Base-by-base conservation (phyloP, 2,888 invertebrate genomes). In the Meganola albula region DNA sequence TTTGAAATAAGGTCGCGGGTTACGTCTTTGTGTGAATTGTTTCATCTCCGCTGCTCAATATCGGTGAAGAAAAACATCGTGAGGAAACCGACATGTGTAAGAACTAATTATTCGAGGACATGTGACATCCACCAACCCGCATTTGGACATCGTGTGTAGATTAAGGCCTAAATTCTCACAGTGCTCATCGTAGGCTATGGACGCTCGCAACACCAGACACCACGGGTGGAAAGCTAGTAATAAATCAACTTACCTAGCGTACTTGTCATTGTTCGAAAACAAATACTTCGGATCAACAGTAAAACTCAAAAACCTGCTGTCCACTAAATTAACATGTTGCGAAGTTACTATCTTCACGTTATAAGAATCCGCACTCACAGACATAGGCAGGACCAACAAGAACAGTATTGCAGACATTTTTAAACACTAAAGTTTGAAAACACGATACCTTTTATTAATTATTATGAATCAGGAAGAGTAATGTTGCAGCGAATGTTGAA, bases 281-380 rank as follows among this genome's bases (percentile, higher is more conserved):
- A 93, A 63, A 58, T 90, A 85, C 30, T 88, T 88, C 0, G 93
- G 93, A 58, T 92, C 92, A 4, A 94, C 75, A 0, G 91, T 89
- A 44, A 93, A 88, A 69, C 93, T 93, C 8, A 94, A 69, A 65
- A 93, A 94, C 55, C 88, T 89, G 29, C 89, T 90, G 54, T 90
- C 91, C 1, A 93, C 89, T 37, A 88, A 63, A 48, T 93, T 89
- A 4, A 91, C 70, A 12, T 90, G 87, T 40, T 87, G 89, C 46
- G 90, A 90, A 0, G 88, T 87, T 40, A 88, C 87, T 21, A 94
- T 74, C 47, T 85, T 88, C 32, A 91, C 85, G 30, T 70, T 70
- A 12, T 89, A 80, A 7, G 89, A 87, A 27, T 88, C 80, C 1
- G 69, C 70, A 31, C 24, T 28, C 0, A 46, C 31, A 40, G 25